Evolutionary conservation across 2,113 vertebrate genomes (phyloP), one percentile per base, ranked within the genome.

Genomic region (Zapus hudsonius): DNA sequence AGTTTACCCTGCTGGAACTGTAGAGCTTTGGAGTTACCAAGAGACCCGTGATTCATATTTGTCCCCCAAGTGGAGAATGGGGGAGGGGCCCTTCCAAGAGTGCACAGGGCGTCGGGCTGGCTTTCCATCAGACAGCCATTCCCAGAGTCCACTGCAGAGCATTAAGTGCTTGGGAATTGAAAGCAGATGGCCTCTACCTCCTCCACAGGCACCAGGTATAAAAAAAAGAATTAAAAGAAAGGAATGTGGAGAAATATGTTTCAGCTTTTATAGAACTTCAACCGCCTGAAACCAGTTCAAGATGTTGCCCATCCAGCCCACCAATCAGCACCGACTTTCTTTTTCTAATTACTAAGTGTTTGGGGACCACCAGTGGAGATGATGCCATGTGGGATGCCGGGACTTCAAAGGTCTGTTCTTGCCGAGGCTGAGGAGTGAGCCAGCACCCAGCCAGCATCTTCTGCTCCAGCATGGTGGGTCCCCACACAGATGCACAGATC

Each of bases 371-470:
- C 91, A 3, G 3, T 3, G n/a, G 63, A 90, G 89, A 52, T 4
- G 0, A 2, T 2, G 63, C 61, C 8, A 1, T 3, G 0, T 44
- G 94, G 94, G 91, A 95, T 95, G 91, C 73, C 95, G 27, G 0
- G 70, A 95, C 96, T 96, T 96, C 96, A 95, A 96, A 95, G 95
- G 55, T n/a, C 94, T 73, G 84, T 83, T 94, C 89, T 86, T 76
- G 89, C 94, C 74, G 78, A 80, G 90, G 59, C 93, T 52, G 5
- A 93, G 47, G 91, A 36, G 93, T 72, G 72, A 78, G 93, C 63
- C 42, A 84, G 83, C 69, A 36, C n/a, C 87, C 15, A 40, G 22
- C 1, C 36, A 40, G 75, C 67, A 40, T 61, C 87, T 73, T 44
- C 7, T 25, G 76, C 11, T 36, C 81, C 6, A 0, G 13, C 0